Evolutionary conservation across 2,113 vertebrate species (phyloP).

Genomic region (Clupea harengus): DNA sequence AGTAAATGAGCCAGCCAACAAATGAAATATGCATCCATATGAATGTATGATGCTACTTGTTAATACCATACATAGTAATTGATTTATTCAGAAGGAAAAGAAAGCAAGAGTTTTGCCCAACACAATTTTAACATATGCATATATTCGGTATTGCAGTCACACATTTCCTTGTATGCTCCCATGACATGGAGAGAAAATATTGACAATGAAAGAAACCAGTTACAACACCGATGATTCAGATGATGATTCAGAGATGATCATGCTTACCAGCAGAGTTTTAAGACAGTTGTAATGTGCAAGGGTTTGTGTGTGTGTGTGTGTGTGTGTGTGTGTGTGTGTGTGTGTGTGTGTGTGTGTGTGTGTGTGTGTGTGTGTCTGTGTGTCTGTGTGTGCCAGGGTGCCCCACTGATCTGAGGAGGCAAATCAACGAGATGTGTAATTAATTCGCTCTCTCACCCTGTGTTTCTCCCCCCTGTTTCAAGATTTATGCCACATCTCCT

Average conservation of each 20-base stretch:
- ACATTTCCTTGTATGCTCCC: no score
- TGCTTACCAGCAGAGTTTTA: background rate
- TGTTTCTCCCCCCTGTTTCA: background rate
- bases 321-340: no score
- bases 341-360: no score
- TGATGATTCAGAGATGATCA: background rate
- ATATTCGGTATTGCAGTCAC: no score
- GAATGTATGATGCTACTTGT: background rate
- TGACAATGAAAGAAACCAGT: no score
- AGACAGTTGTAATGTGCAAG: background rate
- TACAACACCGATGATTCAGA: no score
- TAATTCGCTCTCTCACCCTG: background rate
- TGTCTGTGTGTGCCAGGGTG: background rate
- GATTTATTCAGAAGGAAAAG: background rate
- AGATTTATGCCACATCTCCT: background rate
- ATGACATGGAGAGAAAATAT: no score
- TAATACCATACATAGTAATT: background rate
- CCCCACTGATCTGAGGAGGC: background rate
- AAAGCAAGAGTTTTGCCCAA: background rate
- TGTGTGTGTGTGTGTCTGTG: no score
- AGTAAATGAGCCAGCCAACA: background rate
- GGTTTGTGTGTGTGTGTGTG: no score
- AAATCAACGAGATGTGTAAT: background rate
- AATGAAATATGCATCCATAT: background rate
- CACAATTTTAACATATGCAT: no score